Percentiles rank a stretch among this genome's conserved stretches.
phyloP scores from a whole-genome alignment of 2,888 invertebrate genomes.

The Apamea sordens region DNA sequence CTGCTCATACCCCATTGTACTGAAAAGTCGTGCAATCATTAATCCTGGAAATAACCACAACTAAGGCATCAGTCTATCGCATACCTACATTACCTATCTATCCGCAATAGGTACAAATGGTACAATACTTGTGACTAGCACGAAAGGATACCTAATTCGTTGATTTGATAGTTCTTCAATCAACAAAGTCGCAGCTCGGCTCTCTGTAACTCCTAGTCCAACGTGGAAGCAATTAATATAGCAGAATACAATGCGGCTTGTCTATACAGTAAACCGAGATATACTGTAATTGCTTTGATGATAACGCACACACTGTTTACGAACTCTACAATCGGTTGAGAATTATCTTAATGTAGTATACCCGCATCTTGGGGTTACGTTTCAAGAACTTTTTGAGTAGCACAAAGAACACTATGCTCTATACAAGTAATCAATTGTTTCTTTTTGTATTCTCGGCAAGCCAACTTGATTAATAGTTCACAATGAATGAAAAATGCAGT shows the following conservation, averaged over 20 bases:
- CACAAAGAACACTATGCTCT: slow-evolving; percentile 31
- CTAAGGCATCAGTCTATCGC: not conserved
- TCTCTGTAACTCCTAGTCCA: slow-evolving; percentile 6
- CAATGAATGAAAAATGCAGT: slow-evolving; percentile 40
- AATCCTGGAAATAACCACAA: not conserved
- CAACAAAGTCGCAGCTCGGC: not conserved
- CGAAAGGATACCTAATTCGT: not conserved
- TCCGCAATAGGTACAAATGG: slow-evolving; percentile 3
- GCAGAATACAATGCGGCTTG: slow-evolving; percentile 43
- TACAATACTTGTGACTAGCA: not conserved
- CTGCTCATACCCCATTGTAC: not conserved
- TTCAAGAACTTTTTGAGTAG: slow-evolving; percentile 38
- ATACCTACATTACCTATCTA: not conserved
- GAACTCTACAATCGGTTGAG: slow-evolving; percentile 41
- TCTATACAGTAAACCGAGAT: slow-evolving; percentile 51
- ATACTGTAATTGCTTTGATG: slow-evolving; percentile 49
- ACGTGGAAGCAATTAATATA: slow-evolving; percentile 34
- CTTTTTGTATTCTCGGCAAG: slow-evolving; percentile 25
- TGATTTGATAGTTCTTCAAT: slow-evolving; percentile 17
- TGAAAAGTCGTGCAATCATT: not conserved
- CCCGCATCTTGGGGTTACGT: slow-evolving; percentile 46
- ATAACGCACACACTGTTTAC: slow-evolving; percentile 44
- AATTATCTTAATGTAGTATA: slow-evolving; percentile 39
- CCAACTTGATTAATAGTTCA: slow-evolving; percentile 18
- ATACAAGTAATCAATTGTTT: slow-evolving; percentile 31